These are phyloP conservation scores for Anoplius nigerrimus DNA, from an alignment of 2,888 invertebrate genomes.

Conservation along the genomic window DNA sequence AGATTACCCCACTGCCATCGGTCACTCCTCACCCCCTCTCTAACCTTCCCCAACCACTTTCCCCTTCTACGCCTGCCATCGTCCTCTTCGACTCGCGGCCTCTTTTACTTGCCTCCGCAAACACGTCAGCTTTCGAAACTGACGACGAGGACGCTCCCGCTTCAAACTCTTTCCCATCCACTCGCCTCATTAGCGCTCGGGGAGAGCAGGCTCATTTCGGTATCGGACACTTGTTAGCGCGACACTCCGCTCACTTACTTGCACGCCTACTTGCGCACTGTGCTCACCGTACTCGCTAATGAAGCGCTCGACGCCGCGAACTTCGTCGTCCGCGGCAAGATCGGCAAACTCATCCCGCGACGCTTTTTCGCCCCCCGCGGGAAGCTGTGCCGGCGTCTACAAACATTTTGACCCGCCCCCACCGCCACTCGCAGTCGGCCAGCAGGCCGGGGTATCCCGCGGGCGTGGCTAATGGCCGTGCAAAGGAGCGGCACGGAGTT, in stretches of 20 bases:
- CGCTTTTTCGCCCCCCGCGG: no score
- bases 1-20: conserved; percentile 26
- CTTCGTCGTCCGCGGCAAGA: no score
- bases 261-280: no score
- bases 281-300: no score
- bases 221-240: neutral
- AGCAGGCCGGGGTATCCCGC: no score
- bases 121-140: neutral
- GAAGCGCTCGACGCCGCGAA: neutral
- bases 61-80: neutral
- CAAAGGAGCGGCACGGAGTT: no score
- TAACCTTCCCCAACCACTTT: neutral
- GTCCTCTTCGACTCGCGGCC: conserved; percentile 2
- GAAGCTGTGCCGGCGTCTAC: no score
- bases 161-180: neutral
- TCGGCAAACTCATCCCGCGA: no score
- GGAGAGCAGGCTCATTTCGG: neutral
- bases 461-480: no score
- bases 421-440: no score
- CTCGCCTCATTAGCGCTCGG: neutral
- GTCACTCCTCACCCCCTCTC: neutral
- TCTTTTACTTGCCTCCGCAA: conserved; percentile 21
- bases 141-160: neutral
- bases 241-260: neutral
- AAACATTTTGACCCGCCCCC: no score